Evolutionary conservation across 2,888 invertebrate genomes (phyloP), one percentile per base, ranked within the genome.

Genomic region (Diachrysia chrysitis): DNA sequence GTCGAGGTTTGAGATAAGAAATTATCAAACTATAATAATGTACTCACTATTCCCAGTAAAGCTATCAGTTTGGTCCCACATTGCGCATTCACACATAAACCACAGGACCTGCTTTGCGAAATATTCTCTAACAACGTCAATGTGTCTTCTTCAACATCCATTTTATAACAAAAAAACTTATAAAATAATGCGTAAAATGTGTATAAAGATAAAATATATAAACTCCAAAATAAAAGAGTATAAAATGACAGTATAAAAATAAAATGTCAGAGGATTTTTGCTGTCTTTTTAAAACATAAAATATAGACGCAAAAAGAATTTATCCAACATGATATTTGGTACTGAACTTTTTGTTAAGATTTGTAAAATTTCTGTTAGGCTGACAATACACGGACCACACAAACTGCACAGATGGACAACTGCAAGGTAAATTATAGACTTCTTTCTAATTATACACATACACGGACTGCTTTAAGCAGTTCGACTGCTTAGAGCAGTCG

Each of bases 41-140:
- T 32, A 68, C 83, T 83, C 77, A 84, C 83, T 53, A 81, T 82
- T 69, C 84, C 85, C 62, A 80, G 60, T 58, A 79, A 69, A 23
- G 73, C 73, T 17, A 83, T 66, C 55, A 85, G 70, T 56, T 69
- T 76, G n/a, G 58, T 62, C 48, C 84, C 85, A 19, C 71, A 83
- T 56, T 71, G 75, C n/a, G 79, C 10, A 63, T 73, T 73, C 23
- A 79, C 19, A 65, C 66, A 75, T 29, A 58, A 63, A 29, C 62
- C 67, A 71, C 61, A 73, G 19, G 63, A 32, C 48, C 53, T 48
- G 2, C 53, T n/a, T n/a, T 66, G 21, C 7, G 69, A 65, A 23
- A 73, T 66, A 35, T 73, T 68, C 35, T 75, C 62, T 9, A 78
- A 10, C 10, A 73, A 21, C 2, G 69, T 25, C 21, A 76, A 63